These are phyloP conservation scores for Chaunax sp. DNA, from an alignment of 2,797 vertebrate species.

Conservation along the genomic window DNA sequence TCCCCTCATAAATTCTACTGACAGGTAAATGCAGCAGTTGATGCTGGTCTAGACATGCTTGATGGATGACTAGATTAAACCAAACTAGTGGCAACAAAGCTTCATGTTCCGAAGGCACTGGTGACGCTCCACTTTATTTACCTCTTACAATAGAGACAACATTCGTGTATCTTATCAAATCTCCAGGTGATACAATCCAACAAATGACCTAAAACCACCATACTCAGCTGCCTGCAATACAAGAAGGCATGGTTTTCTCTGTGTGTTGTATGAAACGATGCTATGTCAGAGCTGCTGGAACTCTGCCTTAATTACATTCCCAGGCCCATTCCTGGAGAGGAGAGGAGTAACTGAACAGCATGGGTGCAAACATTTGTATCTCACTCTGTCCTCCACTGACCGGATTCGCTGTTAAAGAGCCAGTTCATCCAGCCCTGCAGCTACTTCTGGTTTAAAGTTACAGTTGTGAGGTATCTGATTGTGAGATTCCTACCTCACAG, in stretches of 20 bases:
- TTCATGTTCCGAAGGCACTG: neutral
- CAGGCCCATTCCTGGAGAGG: constrained; percentile 23
- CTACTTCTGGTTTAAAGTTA: too few species aligned
- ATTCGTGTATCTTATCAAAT: neutral
- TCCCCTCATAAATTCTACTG: neutral
- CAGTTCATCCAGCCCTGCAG: too few species aligned
- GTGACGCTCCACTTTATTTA: neutral
- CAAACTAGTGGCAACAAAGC: neutral
- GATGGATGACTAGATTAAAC: neutral
- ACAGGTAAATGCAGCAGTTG: neutral
- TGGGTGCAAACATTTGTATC: neutral
- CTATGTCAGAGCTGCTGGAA: neutral
- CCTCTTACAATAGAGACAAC: neutral
- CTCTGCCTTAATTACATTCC: constrained; percentile 24
- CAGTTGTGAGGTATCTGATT: too few species aligned
- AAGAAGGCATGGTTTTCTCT: neutral
- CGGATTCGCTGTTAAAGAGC: too few species aligned
- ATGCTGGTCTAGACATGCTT: neutral
- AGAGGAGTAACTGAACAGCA: neutral
- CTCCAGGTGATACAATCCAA: neutral
- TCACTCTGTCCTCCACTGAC: neutral
- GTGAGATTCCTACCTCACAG: too few species aligned
- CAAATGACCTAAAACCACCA: neutral
- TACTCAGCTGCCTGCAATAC: neutral
- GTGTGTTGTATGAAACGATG: neutral